A percentile compares a stretch with the other conserved stretches of the same genome.
Evolutionary conservation across 2,797 vertebrate genomes (phyloP).

Genomic region (Gambusia yucatana): DNA sequence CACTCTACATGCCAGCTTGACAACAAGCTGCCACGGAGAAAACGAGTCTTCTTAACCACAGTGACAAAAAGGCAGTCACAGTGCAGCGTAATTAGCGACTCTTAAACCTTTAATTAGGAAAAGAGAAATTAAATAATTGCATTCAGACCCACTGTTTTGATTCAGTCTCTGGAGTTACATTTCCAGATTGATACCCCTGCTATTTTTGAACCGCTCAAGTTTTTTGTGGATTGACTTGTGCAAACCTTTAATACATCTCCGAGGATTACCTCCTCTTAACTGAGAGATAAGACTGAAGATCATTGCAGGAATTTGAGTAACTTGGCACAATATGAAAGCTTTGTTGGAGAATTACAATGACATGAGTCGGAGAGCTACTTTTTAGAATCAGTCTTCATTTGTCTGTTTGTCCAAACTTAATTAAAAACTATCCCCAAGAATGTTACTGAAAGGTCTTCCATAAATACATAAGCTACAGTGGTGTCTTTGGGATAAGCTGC

Average conservation of each 20-base stretch:
- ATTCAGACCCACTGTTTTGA: conserved; percentile 1
- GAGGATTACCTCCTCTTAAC: conserved; percentile 64
- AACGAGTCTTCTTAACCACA: neutral
- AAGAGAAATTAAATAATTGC: neutral
- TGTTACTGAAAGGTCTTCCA: neutral
- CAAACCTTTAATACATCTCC: conserved; percentile 47
- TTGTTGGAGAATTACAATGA: conserved; percentile 51
- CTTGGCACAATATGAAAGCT: conserved; percentile 64
- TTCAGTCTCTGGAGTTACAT: conserved; percentile 1
- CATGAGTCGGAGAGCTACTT: conserved; percentile 50
- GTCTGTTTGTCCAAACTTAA: conserved; percentile 37
- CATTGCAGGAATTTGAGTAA: conserved; percentile 64
- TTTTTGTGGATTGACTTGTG: conserved; percentile 31
- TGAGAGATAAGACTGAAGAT: conserved; percentile 62
- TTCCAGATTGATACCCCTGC: conserved; percentile 9
- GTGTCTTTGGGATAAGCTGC: conserved; percentile 59
- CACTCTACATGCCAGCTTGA: neutral
- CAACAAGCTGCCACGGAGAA: neutral
- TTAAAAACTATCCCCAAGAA: neutral
- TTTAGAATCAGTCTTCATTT: conserved; percentile 46
- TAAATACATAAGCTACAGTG: conserved; percentile 43
- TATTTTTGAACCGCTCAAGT: conserved; percentile 33
- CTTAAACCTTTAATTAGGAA: neutral
- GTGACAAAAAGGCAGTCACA: neutral
- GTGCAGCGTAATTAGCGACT: neutral